phyloP scores from a whole-genome alignment of 1,140 invertebrate species.

The Andrena cerasifolii region DNA sequence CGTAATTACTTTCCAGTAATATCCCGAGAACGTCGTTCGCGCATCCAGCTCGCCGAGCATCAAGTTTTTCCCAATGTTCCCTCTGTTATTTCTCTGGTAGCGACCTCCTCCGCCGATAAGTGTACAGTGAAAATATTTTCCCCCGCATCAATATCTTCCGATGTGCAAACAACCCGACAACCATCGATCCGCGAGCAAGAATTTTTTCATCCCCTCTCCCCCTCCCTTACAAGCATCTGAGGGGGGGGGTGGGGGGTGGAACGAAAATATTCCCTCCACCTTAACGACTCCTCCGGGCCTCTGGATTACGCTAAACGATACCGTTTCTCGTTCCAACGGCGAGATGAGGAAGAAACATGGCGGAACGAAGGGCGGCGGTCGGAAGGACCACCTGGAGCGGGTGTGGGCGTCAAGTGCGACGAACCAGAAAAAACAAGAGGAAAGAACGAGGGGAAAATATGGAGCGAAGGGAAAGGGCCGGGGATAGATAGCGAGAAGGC shows the following conservation, averaged over 20 bases:
- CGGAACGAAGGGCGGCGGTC: too few species aligned
- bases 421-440: constrained; percentile 24
- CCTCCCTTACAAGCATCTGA: too few species aligned
- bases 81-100: too few species aligned
- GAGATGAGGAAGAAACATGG: constrained; percentile 18
- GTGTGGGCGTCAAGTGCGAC: constrained; percentile 29
- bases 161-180: too few species aligned
- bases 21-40: neutral
- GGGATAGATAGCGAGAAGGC: constrained; percentile 10
- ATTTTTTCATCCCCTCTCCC: too few species aligned
- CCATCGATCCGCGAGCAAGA: too few species aligned
- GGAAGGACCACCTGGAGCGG: neutral
- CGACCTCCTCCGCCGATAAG: too few species aligned
- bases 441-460: neutral
- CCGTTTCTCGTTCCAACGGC: constrained; percentile 8
- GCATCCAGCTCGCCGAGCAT: neutral
- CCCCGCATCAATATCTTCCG: too few species aligned
- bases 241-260: too few species aligned
- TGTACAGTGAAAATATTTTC: too few species aligned
- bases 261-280: neutral
- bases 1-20: constrained; percentile 21
- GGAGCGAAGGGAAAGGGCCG: neutral
- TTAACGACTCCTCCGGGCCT: neutral
- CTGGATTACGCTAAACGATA: constrained; percentile 27
- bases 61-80: neutral